A percentile compares a stretch with the other conserved stretches of the same genome.
Conservation (phyloP, 2,797 vertebrate species). For the Mus spretus region DNA sequence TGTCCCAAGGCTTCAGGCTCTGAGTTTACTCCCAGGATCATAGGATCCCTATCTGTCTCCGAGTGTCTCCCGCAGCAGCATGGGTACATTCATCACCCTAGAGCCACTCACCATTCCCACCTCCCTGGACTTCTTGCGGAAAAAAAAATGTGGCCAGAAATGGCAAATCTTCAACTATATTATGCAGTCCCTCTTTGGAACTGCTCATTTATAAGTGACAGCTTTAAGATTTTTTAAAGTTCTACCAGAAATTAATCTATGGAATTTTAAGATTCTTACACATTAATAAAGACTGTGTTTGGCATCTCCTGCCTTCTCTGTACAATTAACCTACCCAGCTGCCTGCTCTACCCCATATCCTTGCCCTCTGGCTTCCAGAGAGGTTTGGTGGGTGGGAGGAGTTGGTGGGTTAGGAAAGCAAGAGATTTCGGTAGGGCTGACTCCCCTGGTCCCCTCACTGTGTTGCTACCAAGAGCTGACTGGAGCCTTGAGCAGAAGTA, state of each 20-base stretch:
- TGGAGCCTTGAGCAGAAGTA: background rate
- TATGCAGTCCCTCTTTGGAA: background rate
- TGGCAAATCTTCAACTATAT: background rate
- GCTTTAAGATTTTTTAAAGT: constrained; percentile 41
- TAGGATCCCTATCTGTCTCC: background rate
- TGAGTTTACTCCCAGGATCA: constrained; percentile 19
- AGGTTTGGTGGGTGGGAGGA: background rate
- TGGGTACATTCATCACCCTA: background rate
- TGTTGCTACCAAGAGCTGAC: background rate
- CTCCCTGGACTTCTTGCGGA: background rate
- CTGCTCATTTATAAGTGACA: constrained; percentile 3
- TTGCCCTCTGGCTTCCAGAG: background rate
- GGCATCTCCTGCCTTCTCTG: background rate
- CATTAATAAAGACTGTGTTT: background rate
- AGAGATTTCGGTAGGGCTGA: background rate
- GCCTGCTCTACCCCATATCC: background rate
- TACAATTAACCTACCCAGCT: background rate
- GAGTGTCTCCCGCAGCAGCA: rapidly evolving
- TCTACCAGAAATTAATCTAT: background rate
- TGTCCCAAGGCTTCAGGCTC: background rate
- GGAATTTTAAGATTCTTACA: background rate
- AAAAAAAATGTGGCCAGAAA: background rate
- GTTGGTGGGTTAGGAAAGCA: background rate
- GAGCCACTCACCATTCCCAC: background rate
- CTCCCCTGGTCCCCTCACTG: background rate